Evolutionary conservation across 2,113 vertebrate genomes (phyloP).

Genomic region (Hippocampus zosterae): DNA sequence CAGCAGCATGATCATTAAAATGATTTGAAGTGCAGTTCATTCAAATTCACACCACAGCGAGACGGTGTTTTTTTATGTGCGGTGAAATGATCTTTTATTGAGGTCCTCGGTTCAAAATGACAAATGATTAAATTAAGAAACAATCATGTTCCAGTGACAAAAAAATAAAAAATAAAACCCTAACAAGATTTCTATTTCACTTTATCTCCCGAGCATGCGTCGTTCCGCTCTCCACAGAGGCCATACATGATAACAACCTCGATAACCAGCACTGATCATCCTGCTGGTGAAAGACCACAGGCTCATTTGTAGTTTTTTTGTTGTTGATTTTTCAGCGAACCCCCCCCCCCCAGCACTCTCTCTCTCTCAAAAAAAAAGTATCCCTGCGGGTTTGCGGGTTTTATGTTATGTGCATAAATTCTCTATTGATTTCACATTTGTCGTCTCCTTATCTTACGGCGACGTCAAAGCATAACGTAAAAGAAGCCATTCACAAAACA

Average conservation of each 20-base stretch:
- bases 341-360: neutral
- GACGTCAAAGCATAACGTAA: slow-evolving; percentile 6
- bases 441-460: neutral
- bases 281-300: neutral
- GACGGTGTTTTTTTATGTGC: neutral
- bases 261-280: neutral
- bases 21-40: neutral
- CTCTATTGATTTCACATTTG: slow-evolving; percentile 5
- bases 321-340: neutral
- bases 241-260: neutral
- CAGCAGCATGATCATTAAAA: neutral
- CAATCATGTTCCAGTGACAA: neutral
- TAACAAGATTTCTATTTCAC: neutral
- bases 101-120: neutral
- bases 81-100: neutral
- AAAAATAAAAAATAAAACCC: neutral
- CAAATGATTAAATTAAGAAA: neutral
- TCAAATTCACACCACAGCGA: neutral
- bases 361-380: neutral
- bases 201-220: neutral
- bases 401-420: neutral
- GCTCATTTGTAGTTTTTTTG: neutral
- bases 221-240: neutral
- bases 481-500: slow-evolving; percentile 16
- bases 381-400: neutral